Evolutionary conservation across 2,888 invertebrate species (phyloP).

Genomic region (Hoplodrina blanda): DNA sequence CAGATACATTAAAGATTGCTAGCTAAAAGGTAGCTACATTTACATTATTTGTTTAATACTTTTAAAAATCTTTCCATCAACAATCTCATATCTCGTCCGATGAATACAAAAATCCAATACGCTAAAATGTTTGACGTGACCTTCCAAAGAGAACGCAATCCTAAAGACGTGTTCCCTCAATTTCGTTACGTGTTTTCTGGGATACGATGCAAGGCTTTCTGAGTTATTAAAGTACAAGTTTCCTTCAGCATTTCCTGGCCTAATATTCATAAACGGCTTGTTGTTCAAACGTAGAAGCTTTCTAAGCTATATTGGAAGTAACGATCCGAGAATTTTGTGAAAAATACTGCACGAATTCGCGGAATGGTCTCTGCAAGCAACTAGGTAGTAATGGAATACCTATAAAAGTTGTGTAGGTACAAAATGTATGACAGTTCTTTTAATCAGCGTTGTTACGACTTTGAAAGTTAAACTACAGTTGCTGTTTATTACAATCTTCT

Average conservation of each 20-base stretch:
- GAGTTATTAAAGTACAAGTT: constrained; percentile 39
- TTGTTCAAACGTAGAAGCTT: not conserved
- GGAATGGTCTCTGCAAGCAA: not conserved
- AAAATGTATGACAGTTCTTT: constrained; percentile 4
- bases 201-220: constrained; percentile 36
- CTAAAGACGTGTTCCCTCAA: constrained; percentile 21
- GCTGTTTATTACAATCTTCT: too few species aligned
- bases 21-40: not conserved
- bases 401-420: not conserved
- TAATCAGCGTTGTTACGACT: not conserved
- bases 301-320: constrained; percentile 5
- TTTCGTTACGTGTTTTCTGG: constrained; percentile 28
- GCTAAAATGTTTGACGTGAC: constrained; percentile 32
- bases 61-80: constrained; percentile 2
- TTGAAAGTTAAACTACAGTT: not conserved
- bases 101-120: constrained; percentile 31
- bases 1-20: too few species aligned
- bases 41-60: not conserved
- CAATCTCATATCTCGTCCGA: constrained; percentile 14
- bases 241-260: constrained; percentile 3
- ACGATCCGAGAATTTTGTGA: not conserved
- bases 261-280: constrained; percentile 24
- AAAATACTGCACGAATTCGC: not conserved
- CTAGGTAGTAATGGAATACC: not conserved
- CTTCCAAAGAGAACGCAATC: constrained; percentile 5